Base-by-base conservation (phyloP, 2,888 invertebrate genomes). In the Trichogramma dendrolimi region DNA sequence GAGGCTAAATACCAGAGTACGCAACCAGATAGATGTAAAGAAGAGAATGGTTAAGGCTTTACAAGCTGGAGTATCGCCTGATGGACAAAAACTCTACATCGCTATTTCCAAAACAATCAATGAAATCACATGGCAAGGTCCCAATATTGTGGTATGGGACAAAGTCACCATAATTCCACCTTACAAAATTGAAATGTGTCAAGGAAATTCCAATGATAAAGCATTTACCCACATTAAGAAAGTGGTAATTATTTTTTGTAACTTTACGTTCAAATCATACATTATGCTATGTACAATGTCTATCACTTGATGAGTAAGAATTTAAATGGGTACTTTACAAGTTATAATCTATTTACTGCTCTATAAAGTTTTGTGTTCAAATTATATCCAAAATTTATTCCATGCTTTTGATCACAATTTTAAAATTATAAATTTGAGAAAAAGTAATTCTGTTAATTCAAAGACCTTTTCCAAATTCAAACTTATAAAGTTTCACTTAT, bases 111-210 rank as follows among this genome's bases (percentile, higher is more conserved):
- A 95, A 82, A 94, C 93, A 76, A 91, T 90, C 71, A 75, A 80
- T 68, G 84, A 85, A 71, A 89, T 92, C 44, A 86, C 89, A 71
- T 96, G 95, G 94, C 87, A 89, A 62, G 93, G 92, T 14, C 86
- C 89, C 72, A 92, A 92, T 78, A 96, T 96, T 73, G 85, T 93
- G 68, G 92, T 96, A 57, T 92, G 92, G 82, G 91, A 94, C 75
- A 89, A 91, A 78, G 92, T 95, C 63, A 88, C 87, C 69, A 90
- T 94, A 71, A 85, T 86, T 72, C 92, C 92, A 51, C 94, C 93
- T 1, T 94, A 94, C 76, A 88, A 87, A 83, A 86, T 88, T 68
- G 92, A 91, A 90, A 92, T 76, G 89, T 92, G n/a, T 58, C 87
- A 88, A 69, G 83, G 84, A 48, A 87, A 86, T 47, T 87, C 87